Percentiles rank a stretch among this genome's conserved stretches.
Evolutionary conservation across 2,113 vertebrate genomes (phyloP).

Genomic region (Oxyruncus cristatus): DNA sequence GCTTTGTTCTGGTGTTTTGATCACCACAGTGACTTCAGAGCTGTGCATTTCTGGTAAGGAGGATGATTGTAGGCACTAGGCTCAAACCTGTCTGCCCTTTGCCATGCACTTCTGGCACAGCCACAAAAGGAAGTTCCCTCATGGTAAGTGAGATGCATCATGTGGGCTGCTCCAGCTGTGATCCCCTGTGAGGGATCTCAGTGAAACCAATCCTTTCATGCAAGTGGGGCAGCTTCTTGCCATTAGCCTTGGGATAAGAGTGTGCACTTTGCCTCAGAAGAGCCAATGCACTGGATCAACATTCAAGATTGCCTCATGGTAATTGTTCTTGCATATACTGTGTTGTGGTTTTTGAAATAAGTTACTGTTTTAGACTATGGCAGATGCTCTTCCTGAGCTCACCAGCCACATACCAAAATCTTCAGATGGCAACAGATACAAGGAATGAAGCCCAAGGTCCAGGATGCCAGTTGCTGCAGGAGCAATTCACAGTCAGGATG

Average conservation of each 20-base stretch:
- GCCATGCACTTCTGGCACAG: accelerated
- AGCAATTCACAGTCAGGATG: background rate
- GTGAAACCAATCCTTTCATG: background rate
- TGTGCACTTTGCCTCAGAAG: background rate
- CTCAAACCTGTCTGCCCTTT: background rate
- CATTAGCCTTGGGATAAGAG: background rate
- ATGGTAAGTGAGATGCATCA: background rate
- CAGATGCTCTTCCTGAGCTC: background rate
- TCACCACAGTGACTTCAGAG: background rate
- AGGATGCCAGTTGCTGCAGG: background rate
- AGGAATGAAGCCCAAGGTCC: accelerated
- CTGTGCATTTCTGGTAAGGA: background rate
- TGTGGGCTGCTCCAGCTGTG: background rate
- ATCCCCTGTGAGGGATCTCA: background rate
- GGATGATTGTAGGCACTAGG: background rate
- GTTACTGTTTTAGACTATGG: background rate
- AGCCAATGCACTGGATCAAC: background rate
- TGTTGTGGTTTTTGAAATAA: background rate
- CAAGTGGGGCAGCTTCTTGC: background rate
- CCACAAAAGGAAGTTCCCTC: background rate
- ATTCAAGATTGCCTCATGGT: background rate
- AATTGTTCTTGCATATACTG: background rate
- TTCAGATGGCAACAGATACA: background rate
- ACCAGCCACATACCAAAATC: background rate
- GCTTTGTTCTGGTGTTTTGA: background rate